These are phyloP conservation scores for Melipona beecheii DNA, from an alignment of 2,888 invertebrate genomes.

Conservation along the genomic window DNA sequence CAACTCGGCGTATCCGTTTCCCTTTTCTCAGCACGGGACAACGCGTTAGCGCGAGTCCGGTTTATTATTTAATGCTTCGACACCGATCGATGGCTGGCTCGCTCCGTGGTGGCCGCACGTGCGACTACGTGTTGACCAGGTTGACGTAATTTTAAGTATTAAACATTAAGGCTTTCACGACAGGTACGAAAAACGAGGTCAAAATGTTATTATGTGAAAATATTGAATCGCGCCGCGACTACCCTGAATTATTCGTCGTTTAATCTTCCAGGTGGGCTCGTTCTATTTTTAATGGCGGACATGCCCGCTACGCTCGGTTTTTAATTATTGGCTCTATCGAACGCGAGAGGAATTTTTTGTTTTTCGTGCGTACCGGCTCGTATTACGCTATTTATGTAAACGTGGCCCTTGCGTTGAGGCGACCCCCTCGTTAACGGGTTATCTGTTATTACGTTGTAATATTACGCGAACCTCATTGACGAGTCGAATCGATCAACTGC, in stretches of 20 bases:
- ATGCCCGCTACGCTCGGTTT: conserved; percentile 2
- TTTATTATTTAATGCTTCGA: conserved; percentile 36
- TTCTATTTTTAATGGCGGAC: not conserved
- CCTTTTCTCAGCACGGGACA: not conserved
- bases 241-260: conserved; percentile 15
- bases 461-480: not conserved
- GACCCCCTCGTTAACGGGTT: not conserved
- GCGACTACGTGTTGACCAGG: not conserved
- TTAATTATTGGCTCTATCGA: conserved; percentile 2
- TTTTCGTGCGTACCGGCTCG: not conserved
- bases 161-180: not conserved
- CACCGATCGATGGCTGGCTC: conserved; percentile 16
- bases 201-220: not conserved
- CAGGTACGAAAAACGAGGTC: not conserved
- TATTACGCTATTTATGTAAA: not conserved
- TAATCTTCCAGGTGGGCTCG: not conserved
- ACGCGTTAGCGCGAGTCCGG: conserved; percentile 14
- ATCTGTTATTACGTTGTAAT: not conserved
- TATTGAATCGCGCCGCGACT: not conserved
- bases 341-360: not conserved
- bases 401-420: not conserved
- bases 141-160: conserved; percentile 5
- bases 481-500: not conserved
- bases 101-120: not conserved
- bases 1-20: conserved; percentile 8